phyloP scores from a whole-genome alignment of 53 echinoderm and acorn worm genomes.

The Paracentrotus lividus region DNA sequence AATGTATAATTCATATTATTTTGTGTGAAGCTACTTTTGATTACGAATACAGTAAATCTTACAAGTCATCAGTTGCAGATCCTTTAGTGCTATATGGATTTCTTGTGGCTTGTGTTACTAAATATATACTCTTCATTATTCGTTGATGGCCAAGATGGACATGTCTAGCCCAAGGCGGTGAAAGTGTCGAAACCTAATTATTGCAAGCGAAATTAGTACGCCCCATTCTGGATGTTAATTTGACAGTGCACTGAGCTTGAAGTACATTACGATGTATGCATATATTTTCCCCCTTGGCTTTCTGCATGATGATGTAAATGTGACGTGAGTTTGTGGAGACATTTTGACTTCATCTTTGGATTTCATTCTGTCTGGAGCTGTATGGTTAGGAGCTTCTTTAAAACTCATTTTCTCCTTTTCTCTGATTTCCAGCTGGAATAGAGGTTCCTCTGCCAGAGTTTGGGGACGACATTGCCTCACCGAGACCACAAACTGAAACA shows the following conservation, averaged over 20 bases:
- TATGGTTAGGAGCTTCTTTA: neutral
- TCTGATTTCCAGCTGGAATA: slow-evolving; percentile 62
- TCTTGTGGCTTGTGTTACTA: neutral
- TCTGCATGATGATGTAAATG: neutral
- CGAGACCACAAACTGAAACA: slow-evolving; percentile 27
- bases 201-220: slow-evolving; percentile 49
- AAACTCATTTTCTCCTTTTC: neutral
- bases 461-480: slow-evolving; percentile 39
- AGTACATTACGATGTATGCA: too few species aligned
- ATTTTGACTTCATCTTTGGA: neutral
- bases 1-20: neutral
- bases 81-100: neutral
- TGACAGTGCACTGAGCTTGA: neutral
- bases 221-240: slow-evolving; percentile 6
- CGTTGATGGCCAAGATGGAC: neutral
- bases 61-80: neutral
- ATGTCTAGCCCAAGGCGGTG: neutral
- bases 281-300: neutral
- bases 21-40: neutral
- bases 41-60: neutral
- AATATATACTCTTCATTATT: neutral
- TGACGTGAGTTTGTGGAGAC: neutral
- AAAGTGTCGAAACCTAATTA: slow-evolving; percentile 57
- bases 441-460: slow-evolving; percentile 87
- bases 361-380: neutral